A percentile compares a stretch with the other conserved stretches of the same genome.
These are phyloP conservation scores for Troides aeacus DNA, from an alignment of 2,888 invertebrate genomes.

Conservation along the genomic window DNA sequence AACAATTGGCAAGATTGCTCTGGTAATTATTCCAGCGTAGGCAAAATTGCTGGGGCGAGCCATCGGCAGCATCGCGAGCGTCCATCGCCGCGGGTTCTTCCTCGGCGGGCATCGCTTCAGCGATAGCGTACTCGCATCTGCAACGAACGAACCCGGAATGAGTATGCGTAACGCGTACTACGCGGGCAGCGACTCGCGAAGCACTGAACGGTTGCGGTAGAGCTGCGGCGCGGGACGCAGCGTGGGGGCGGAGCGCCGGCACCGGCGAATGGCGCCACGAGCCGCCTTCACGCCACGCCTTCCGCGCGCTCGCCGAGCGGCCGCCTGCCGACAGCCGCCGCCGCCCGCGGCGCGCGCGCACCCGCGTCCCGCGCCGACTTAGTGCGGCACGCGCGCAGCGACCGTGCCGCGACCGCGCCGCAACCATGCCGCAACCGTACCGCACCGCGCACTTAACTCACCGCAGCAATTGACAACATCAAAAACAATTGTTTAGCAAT, in stretches of 20 bases:
- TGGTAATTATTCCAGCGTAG: conserved; percentile 97
- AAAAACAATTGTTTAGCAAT: too few relatives aligned
- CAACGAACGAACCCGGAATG: conserved; percentile 56
- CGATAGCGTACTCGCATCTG: conserved; percentile 66
- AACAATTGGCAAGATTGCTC: conserved; percentile 91
- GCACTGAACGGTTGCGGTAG: conserved; percentile 62
- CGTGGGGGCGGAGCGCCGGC: conserved; percentile 50
- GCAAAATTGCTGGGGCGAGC: conserved; percentile 93
- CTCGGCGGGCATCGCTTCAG: conserved; percentile 72
- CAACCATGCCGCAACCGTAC: conserved; percentile 17
- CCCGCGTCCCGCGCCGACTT: conserved; percentile 34
- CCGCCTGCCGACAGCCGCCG: conserved; percentile 39
- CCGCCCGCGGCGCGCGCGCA: conserved; percentile 35
- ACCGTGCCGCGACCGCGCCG: conserved; percentile 33
- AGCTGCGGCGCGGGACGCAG: conserved; percentile 47
- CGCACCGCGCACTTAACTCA: background rate
- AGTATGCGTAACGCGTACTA: conserved; percentile 46
- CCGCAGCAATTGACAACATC: too few relatives aligned
- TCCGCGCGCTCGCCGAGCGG: conserved; percentile 41
- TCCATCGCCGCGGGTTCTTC: conserved; percentile 71
- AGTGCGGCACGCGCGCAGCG: conserved; percentile 35
- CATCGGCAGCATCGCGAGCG: conserved; percentile 63
- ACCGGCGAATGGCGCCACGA: conserved; percentile 47
- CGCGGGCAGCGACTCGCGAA: conserved; percentile 58
- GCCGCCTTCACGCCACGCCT: conserved; percentile 49